These are phyloP conservation scores for Phylloscopus whistleri DNA, from an alignment of 2,113 vertebrate species.

Conservation along the genomic window DNA sequence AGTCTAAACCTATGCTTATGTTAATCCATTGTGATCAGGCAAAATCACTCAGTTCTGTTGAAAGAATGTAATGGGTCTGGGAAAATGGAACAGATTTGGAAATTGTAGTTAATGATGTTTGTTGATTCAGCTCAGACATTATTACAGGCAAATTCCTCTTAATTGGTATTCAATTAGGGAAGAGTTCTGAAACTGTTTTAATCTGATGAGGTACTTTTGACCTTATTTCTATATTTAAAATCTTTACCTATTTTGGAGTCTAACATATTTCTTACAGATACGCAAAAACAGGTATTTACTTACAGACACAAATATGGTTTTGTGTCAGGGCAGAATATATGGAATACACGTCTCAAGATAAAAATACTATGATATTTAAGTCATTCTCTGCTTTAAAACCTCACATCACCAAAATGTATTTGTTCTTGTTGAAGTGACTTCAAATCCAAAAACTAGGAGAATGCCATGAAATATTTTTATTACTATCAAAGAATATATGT, in stretches of 20 bases:
- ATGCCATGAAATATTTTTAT: background rate
- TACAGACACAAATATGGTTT: background rate
- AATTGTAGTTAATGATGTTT: background rate
- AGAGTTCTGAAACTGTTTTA: background rate
- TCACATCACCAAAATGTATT: background rate
- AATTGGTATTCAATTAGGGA: background rate
- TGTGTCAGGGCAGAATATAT: background rate
- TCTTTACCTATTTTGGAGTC: background rate
- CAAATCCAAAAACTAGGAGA: background rate
- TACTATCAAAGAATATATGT: background rate
- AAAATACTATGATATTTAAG: background rate
- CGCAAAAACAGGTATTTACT: background rate
- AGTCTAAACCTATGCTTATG: background rate
- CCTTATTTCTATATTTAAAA: background rate
- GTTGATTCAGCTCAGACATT: background rate
- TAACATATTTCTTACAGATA: background rate
- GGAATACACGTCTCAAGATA: background rate
- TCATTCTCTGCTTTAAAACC: background rate
- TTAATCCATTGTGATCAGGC: constrained; percentile 1
- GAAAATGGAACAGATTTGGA: background rate
- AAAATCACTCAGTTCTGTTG: background rate
- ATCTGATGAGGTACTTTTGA: background rate
- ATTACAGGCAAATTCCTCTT: background rate
- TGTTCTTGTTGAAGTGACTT: background rate
- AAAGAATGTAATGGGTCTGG: background rate